These are phyloP conservation scores for Hipparchia sbordonii DNA, from an alignment of 2,888 invertebrate species.

Conservation along the genomic window DNA sequence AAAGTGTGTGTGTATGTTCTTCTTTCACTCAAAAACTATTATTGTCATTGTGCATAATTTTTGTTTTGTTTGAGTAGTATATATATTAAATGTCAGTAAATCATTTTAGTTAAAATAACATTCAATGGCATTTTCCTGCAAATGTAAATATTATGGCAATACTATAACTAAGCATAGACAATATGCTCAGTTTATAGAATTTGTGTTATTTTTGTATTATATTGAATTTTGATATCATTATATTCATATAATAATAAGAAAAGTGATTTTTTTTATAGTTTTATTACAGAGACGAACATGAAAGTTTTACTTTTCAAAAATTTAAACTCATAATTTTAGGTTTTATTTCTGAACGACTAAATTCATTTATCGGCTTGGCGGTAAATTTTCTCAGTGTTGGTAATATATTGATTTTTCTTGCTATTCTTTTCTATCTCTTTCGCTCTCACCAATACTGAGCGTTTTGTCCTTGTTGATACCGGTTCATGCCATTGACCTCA, in stretches of 20 bases:
- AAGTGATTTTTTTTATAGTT: too few species aligned
- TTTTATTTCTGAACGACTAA: slow-evolving; percentile 36
- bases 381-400: slow-evolving; percentile 55
- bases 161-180: neutral
- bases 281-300: too few species aligned
- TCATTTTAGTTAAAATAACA: too few species aligned
- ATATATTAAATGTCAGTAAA: too few species aligned
- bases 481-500: slow-evolving; percentile 70
- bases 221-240: neutral
- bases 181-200: neutral
- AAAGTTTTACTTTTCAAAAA: neutral
- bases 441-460: slow-evolving; percentile 25
- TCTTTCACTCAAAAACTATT: too few species aligned
- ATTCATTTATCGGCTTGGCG: slow-evolving; percentile 43
- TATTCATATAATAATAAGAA: neutral
- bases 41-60: too few species aligned
- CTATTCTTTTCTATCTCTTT: slow-evolving; percentile 49
- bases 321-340: neutral
- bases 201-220: neutral
- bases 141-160: neutral
- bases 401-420: slow-evolving; percentile 54
- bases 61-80: too few species aligned
- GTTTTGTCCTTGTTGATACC: slow-evolving; percentile 49
- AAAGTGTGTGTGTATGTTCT: too few species aligned
- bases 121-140: too few species aligned